phyloP scores from a whole-genome alignment of 2,888 invertebrate genomes.

The Chamaedrilus cognettii region DNA sequence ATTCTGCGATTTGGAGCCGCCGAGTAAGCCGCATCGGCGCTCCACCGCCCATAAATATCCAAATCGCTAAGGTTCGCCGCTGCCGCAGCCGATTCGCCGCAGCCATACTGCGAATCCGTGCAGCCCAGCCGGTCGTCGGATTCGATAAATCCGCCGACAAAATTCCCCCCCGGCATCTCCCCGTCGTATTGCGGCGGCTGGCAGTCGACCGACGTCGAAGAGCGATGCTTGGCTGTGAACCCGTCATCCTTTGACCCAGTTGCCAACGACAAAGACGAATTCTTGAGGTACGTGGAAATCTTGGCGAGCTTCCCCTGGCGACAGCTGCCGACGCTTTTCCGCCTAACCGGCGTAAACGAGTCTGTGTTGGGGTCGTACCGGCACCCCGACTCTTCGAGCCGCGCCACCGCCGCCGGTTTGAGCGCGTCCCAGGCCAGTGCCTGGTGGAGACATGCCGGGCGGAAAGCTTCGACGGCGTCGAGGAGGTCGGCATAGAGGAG shows the following conservation, averaged over 20 bases:
- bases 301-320: neutral
- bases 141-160: neutral
- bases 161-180: too few relatives aligned
- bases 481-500: constrained; percentile 23
- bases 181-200: too few relatives aligned
- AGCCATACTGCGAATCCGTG: neutral
- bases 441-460: constrained; percentile 27
- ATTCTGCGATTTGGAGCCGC: too few relatives aligned
- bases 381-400: constrained; percentile 22
- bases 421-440: constrained; percentile 29
- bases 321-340: neutral
- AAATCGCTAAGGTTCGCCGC: too few relatives aligned
- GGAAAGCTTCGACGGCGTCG: constrained; percentile 32
- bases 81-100: too few relatives aligned
- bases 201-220: too few relatives aligned
- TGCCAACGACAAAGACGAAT: too few relatives aligned
- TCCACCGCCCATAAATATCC: too few relatives aligned
- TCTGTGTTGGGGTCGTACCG: constrained; percentile 18
- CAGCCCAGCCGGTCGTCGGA: neutral
- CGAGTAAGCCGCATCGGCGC: too few relatives aligned
- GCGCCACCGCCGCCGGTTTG: constrained; percentile 15
- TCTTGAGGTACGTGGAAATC: neutral
- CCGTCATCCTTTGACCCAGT: too few relatives aligned
- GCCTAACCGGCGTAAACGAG: constrained; percentile 18
- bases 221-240: too few relatives aligned